Base-by-base conservation (phyloP, 2,797 vertebrate genomes). In the Hypotaenidia philippensis region DNA sequence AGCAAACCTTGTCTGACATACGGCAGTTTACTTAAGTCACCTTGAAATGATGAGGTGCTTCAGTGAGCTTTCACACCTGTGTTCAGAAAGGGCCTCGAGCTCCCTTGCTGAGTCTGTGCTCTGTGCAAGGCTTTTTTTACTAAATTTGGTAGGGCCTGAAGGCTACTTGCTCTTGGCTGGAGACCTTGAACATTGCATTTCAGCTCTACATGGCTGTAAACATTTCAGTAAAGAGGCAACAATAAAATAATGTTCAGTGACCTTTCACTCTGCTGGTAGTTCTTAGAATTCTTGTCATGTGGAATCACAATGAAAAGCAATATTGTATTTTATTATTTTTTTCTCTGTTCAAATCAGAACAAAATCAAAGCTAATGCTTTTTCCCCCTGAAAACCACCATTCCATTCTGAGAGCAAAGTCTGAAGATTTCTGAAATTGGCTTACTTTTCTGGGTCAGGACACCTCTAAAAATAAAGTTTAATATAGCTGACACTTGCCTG, bases 11-110 rank as follows among this genome's bases (percentile, higher is more conserved):
- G 45, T 69, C 45, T 89, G 87, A 66, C 69, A 25, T 9, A n/a
- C 1, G 11, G 32, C 21, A 23, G 78, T 61, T 84, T 81, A 55
- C 45, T 90, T 91, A 74, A 80, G 25, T 80, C 44, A 86, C 72
- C 69, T 93, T 80, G 52, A 75, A 93, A 74, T 75, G 55, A 85
- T 70, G 83, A 77, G 34, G 60, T 92, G 87, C 52, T 90, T 45
- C 40, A 52, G 34, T 80, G 72, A 94, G 44, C 6, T 84, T 57
- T 56, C 86, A 77, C 55, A 77, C 31, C 64, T 91, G 59, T 10
- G 5, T 63, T 80, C n/a, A 60, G 49, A 77, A 49, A 44, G 38
- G 36, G 32, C 32, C 16, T 34, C 38, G 52, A 63, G 22, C 5
- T 5, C 32, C 13, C 7, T 57, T 45, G 11, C 44, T 22, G 8